Base-by-base conservation (phyloP, 2,113 vertebrate genomes). In the Perognathus longimembris region DNA sequence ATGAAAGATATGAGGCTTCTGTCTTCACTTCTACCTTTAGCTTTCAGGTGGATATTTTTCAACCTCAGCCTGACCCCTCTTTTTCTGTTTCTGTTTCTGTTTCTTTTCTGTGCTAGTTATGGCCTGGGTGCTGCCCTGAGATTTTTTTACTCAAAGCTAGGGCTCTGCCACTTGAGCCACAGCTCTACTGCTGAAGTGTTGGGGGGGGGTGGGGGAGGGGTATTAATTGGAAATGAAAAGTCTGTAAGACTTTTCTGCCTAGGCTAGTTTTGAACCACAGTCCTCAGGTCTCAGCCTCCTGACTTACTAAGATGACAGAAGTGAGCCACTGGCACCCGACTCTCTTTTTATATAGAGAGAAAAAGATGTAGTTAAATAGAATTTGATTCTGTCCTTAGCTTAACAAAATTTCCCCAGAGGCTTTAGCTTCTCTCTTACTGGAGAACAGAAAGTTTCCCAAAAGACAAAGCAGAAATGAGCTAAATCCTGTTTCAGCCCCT, bases 361-460 rank as follows among this genome's bases (percentile, higher is more conserved):
- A n/a, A n/a, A n/a, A n/a, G 75, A 59, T 9, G 83, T 84, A 21
- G 26, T 63, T 94, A n/a, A 92, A 34, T 85, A 76, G 89, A 79
- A 24, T 95, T 90, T 80, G 22, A 28, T 91, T 91, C 82, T 89
- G 36, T 82, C 91, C 87, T 88, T 95, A 84, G 66, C 67, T 85
- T 91, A 91, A 74, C 36, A 94, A 88, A 78, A n/a, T 85, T 84
- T 64, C 28, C 36, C n/a, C 32, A 32, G 45, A 64, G 38, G 61
- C 36, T 91, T 54, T 82, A 67, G 24, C 54, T 71, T 90, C 86
- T 91, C 20, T 89, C 22, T 91, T 45, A 61, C 6, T 81, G 57
- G 15, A 38, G 89, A 54, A 87, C n/a, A 83, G 64, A 90, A 93
- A 89, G 15, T 20, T 36, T 57, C 84, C 64, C 70, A 81, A 50